Conservation (phyloP, 1,140 invertebrate species). For the Bombus vancouverensis region DNA sequence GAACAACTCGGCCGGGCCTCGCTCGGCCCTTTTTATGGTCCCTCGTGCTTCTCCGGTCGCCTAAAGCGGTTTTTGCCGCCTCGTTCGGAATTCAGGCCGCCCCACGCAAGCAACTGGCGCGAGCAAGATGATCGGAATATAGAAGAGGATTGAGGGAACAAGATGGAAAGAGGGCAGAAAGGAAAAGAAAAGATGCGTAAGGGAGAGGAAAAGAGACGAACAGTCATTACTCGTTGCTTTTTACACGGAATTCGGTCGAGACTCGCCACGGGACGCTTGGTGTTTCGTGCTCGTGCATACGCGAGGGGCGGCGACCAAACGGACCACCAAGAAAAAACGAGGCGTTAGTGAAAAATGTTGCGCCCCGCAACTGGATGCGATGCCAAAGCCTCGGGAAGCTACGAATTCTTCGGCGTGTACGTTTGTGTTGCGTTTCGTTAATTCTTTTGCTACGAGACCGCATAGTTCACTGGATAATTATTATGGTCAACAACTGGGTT, state of each 20-base stretch:
- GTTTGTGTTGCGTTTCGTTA: background rate
- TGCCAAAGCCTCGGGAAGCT: constrained; percentile 2
- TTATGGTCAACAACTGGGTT: background rate
- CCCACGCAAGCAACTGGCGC: constrained; percentile 20
- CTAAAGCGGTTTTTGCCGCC: constrained; percentile 64
- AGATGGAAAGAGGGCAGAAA: background rate
- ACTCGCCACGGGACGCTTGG: constrained; percentile 46
- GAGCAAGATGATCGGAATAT: background rate
- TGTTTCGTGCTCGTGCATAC: constrained; percentile 41
- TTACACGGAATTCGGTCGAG: constrained; percentile 64
- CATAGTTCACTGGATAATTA: background rate
- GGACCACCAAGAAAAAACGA: constrained; percentile 21
- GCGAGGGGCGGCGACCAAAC: constrained; percentile 2
- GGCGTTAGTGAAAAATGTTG: constrained; percentile 47
- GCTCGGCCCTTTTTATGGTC: constrained; percentile 46
- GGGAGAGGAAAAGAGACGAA: background rate
- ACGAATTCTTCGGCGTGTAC: background rate
- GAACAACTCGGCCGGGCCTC: constrained; percentile 45
- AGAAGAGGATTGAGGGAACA: constrained; percentile 14
- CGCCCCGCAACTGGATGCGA: constrained; percentile 21
- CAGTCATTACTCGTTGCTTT: constrained; percentile 60
- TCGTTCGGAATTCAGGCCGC: constrained; percentile 53
- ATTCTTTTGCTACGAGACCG: background rate
- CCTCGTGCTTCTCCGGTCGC: constrained; percentile 37
- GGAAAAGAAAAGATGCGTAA: background rate